Base-by-base conservation (phyloP, 2,888 invertebrate species). In the Muscina levida region DNA sequence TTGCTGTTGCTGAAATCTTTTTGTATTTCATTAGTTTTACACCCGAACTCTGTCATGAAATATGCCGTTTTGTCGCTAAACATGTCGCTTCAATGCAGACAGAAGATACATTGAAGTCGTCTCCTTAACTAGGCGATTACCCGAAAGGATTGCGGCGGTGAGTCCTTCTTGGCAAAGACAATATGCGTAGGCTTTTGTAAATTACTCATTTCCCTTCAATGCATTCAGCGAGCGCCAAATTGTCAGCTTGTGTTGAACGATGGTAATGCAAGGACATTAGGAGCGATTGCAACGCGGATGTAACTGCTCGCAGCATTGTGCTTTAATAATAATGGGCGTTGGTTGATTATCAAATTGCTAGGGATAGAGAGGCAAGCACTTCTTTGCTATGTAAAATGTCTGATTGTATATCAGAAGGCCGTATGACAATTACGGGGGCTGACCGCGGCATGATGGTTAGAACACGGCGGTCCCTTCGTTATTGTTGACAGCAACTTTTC, bases 31-130 rank as follows among this genome's bases (percentile, higher is more conserved):
- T n/a, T n/a, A n/a, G n/a, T 42, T 65, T 72, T 73, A 62, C 22
- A 11, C 39, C 67, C 37, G 26, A 71, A 48, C 46, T 53, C 2
- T 6, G 11, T 51, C 59, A 13, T 70, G 22, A 65, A 76, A 68
- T 74, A 62, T 81, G 77, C 39, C 67, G 71, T 46, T 81, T 77
- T 81, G 77, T 81, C 80, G 80, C 80, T 67, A 57, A 77, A 67
- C 59, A 71, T 81, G 57, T 77, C 72, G 76, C 66, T 76, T 70
- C 57, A 39, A 24, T 31, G 51, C 24, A 44, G 56, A 15, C 53
- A 11, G 24, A 3, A 48, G 51, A 19, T 53, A 24, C 53, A 22
- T 53, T 22, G 13, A 24, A 10, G 22, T 31, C 4, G 8, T 31
- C 31, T 31, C 31, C 31, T 31, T 8, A 31, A 31, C 31, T 31